These are phyloP conservation scores for Chelmon rostratus DNA, from an alignment of 2,797 vertebrate species.

Conservation along the genomic window DNA sequence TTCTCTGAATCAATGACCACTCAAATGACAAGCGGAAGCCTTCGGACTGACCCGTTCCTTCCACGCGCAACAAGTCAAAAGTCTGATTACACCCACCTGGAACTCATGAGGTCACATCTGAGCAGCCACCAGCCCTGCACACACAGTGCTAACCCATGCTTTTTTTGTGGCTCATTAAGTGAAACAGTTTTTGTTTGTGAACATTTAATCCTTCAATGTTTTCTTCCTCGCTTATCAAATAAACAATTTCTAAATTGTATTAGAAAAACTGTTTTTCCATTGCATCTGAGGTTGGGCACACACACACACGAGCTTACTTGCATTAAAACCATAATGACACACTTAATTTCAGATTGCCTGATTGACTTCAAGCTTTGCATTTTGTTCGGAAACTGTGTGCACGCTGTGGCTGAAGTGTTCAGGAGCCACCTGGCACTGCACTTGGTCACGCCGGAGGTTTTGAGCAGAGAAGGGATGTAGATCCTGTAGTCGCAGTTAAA, in stretches of 20 bases:
- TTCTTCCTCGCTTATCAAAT: neutral
- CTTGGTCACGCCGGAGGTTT: neutral
- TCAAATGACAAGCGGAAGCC: constrained; percentile 28
- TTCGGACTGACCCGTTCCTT: constrained; percentile 5
- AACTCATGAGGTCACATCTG: neutral
- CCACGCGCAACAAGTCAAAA: constrained; percentile 1
- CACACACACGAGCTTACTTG: neutral
- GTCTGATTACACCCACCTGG: constrained; percentile 5
- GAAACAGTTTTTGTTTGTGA: neutral
- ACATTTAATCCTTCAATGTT: neutral
- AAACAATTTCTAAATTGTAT: neutral
- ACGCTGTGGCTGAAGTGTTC: neutral
- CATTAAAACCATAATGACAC: neutral
- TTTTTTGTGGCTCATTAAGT: neutral
- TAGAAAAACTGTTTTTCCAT: neutral
- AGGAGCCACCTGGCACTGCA: neutral
- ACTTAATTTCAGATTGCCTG: neutral
- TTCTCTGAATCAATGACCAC: constrained; percentile 14
- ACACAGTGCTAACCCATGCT: neutral
- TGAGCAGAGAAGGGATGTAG: neutral
- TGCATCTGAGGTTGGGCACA: neutral
- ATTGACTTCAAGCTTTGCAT: neutral
- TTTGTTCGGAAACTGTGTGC: neutral
- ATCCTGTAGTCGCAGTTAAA: neutral
- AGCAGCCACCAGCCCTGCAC: neutral